Conservation (phyloP, 2,888 invertebrate genomes). For the Drosophila anomalata region DNA sequence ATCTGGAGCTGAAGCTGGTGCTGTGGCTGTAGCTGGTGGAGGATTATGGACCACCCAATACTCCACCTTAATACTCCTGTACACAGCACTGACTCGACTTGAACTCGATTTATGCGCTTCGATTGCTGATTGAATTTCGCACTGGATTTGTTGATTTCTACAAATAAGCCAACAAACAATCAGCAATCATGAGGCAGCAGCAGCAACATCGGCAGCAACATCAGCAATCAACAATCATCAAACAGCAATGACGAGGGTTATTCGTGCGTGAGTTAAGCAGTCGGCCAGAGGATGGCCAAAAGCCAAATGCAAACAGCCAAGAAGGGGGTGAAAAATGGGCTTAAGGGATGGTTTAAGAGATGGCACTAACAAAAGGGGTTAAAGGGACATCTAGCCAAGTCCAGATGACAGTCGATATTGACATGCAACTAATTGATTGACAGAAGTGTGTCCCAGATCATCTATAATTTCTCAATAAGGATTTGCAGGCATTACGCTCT, state of each 20-base stretch:
- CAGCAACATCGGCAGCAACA: background rate
- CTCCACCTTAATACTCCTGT: background rate
- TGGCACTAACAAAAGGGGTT: conserved; percentile 14
- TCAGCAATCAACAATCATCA: conserved; percentile 6
- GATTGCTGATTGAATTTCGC: conserved; percentile 40
- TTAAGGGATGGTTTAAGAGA: background rate
- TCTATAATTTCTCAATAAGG: background rate
- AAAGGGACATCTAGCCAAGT: background rate
- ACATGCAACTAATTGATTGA: conserved; percentile 29
- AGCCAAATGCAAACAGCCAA: conserved; percentile 31
- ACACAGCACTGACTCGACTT: conserved; percentile 45
- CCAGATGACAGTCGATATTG: conserved; percentile 20
- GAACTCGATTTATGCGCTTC: conserved; percentile 44
- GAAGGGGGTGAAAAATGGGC: conserved; percentile 17
- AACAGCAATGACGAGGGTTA: conserved; percentile 39
- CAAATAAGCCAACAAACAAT: conserved; percentile 36
- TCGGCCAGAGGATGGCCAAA: background rate
- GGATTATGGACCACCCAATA: background rate
- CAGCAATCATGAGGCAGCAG: conserved; percentile 21
- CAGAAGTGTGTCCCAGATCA: conserved; percentile 19
- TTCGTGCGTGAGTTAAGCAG: conserved; percentile 39
- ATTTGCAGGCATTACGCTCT: background rate
- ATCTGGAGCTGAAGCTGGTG: background rate
- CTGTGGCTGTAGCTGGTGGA: background rate
- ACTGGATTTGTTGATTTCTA: conserved; percentile 50